Evolutionary conservation across 1,140 invertebrate species (phyloP).

Genomic region (Aphis gossypii): DNA sequence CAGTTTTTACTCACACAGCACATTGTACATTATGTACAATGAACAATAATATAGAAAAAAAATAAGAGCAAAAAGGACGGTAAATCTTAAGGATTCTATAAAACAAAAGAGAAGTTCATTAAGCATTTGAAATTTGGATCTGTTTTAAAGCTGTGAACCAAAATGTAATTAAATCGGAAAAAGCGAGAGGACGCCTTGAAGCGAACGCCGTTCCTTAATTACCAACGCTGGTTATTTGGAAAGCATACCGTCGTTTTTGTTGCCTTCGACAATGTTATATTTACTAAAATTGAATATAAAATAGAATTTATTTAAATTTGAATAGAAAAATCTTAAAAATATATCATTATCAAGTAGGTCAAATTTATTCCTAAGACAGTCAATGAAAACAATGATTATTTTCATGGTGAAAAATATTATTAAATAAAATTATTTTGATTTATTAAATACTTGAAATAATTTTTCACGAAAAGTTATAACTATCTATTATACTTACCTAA

Average conservation of each 20-base stretch:
- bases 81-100: not conserved
- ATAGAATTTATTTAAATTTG: not conserved
- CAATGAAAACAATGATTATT: not conserved
- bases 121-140: slow-evolving; percentile 33
- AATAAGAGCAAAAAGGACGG: slow-evolving; percentile 7
- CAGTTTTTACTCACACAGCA: not conserved
- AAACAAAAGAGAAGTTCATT: slow-evolving; percentile 44
- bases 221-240: not conserved
- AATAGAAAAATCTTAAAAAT: not conserved
- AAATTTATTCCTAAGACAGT: not conserved
- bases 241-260: not conserved
- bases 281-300: not conserved
- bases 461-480: not conserved
- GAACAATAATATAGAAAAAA: not conserved
- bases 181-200: slow-evolving; percentile 5
- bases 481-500: not conserved
- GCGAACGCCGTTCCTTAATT: not conserved
- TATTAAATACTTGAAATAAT: not conserved
- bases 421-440: not conserved
- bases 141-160: slow-evolving; percentile 49
- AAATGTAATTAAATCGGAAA: slow-evolving; percentile 49
- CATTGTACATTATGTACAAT: not conserved
- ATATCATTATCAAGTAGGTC: not conserved
- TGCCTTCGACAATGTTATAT: slow-evolving; percentile 22
- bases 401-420: not conserved